Base-by-base conservation (phyloP, 2,797 vertebrate genomes). In the Kryptopterus vitreolus region DNA sequence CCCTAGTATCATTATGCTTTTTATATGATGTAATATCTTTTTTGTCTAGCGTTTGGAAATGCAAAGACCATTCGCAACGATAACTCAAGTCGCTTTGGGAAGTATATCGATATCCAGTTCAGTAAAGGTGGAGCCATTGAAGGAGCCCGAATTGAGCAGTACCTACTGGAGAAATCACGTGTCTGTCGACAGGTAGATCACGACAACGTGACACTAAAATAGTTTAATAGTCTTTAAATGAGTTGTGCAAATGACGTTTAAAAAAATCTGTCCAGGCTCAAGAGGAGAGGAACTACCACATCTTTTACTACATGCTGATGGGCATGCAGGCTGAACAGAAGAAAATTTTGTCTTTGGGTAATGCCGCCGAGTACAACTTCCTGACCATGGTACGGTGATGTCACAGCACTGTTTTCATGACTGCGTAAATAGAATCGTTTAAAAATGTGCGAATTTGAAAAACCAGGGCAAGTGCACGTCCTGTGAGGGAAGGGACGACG, bases 1-100 rank as follows among this genome's bases (percentile, higher is more conserved):
- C n/a, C n/a, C n/a, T n/a, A n/a, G 9, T 52, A 52, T 52, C 16
- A 20, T 52, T 16, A 3, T 16, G 1, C 57, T 5, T 13, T 24
- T 71, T 29, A 55, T 15, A 72, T 68, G 1, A 35, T 16, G 52
- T 38, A 72, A 20, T 72, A 57, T 31, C 2, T 57, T 62, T 62
- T 79, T 35, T 69, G 76, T 63, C 4, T 87, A 99, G 98, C 97
- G 77, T 99, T 99, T 80, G 98, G 98, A 77, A 99, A 99, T 1
- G 97, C 98, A 82, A 99, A 99, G 91, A 99, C 98, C 12, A 82
- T 97, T 76, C 93, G 94, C 74, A 99, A 99, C 3, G 96, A 99
- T 88, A 99, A 99, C 89, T 99, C 98, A 7, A 99, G 98, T 85
- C 97, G 98, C 74, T 99, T 99, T 29, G 98, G 98, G 83, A 99